A percentile compares a stretch with the other conserved stretches of the same genome.
Conservation (phyloP, 2,797 vertebrate genomes). For the Ctenosaura bakeri region DNA sequence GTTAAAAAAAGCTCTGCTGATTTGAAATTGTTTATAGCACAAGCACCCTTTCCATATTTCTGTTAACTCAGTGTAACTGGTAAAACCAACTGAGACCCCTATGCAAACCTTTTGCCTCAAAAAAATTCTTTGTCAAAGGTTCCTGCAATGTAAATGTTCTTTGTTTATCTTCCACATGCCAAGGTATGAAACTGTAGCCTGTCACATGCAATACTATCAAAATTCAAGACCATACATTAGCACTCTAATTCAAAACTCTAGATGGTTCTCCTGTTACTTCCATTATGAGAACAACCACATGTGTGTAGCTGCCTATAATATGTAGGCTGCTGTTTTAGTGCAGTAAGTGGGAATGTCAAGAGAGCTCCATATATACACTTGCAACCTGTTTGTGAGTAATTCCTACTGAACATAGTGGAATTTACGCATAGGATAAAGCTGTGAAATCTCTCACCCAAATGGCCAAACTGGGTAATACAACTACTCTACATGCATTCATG, state of each 20-base stretch:
- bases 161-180: neutral
- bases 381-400: neutral
- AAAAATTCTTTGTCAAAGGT: slow-evolving; percentile 32
- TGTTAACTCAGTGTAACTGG: slow-evolving; percentile 44
- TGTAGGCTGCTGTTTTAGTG: neutral
- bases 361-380: too few relatives aligned
- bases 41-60: slow-evolving; percentile 7
- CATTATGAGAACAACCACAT: neutral
- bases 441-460: neutral
- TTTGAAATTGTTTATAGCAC: slow-evolving; percentile 18
- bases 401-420: neutral
- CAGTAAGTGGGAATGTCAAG: neutral
- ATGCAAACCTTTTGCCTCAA: slow-evolving; percentile 24
- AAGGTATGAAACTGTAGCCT: neutral
- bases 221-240: slow-evolving; percentile 28
- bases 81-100: slow-evolving; percentile 32
- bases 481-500: slow-evolving; percentile 11
- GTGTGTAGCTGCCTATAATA: neutral
- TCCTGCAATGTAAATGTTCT: neutral
- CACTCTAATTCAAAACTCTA: neutral
- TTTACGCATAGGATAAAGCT: neutral
- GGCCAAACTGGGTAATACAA: neutral
- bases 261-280: neutral
- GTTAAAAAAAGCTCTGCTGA: neutral
- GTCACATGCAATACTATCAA: slow-evolving; percentile 21